Conservation (phyloP, 2,888 invertebrate genomes). For the Drosophila anomalipes region DNA sequence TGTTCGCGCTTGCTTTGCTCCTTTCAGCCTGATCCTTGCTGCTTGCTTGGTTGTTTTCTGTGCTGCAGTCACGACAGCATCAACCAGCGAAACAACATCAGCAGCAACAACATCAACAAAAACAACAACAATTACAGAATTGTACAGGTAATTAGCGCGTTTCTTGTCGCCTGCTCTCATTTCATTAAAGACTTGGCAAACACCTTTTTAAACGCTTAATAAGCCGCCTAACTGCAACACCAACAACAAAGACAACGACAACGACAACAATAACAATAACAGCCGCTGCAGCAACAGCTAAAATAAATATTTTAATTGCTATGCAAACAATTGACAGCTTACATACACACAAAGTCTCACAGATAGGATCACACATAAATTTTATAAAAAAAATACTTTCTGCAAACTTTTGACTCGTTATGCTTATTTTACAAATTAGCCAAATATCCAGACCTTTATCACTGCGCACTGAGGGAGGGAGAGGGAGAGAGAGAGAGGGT, state of each 20-base stretch:
- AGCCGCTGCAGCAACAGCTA: conserved; percentile 18
- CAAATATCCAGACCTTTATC: conserved; percentile 49
- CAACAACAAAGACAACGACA: conserved; percentile 7
- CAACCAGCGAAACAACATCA: conserved; percentile 17
- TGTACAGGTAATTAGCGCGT: conserved; percentile 56
- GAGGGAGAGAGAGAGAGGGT: background rate
- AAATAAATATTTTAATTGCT: conserved; percentile 75
- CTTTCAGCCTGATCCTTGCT: conserved; percentile 36
- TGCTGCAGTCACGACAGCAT: conserved; percentile 28
- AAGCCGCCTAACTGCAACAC: conserved; percentile 30
- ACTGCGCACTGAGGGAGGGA: background rate
- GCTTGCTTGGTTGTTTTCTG: conserved; percentile 45
- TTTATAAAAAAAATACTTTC: conserved; percentile 4
- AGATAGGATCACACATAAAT: conserved; percentile 4
- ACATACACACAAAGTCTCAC: background rate
- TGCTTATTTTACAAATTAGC: conserved; percentile 73
- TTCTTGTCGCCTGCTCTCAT: conserved; percentile 56
- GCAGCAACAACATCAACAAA: conserved; percentile 7
- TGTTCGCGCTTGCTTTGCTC: conserved; percentile 43
- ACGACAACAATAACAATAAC: conserved; percentile 7
- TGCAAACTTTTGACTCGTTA: conserved; percentile 46
- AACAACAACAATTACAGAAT: conserved; percentile 31
- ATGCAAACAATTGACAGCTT: conserved; percentile 53
- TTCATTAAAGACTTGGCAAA: conserved; percentile 59
- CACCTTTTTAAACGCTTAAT: conserved; percentile 52